phyloP scores from a whole-genome alignment of 2,888 invertebrate genomes.

The Ischnus inquisitorius region DNA sequence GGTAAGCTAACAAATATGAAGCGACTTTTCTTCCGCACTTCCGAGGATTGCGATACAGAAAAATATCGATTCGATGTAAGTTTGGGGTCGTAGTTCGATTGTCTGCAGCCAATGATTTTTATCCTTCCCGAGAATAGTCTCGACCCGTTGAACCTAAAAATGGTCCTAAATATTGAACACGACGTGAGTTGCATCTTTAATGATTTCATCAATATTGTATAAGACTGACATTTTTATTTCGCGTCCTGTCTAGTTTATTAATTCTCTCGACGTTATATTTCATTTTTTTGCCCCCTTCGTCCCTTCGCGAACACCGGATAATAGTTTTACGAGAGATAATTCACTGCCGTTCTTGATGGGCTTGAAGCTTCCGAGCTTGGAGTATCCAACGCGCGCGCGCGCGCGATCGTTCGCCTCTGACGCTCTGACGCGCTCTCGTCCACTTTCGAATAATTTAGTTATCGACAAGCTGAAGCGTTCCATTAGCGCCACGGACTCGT shows the following conservation, averaged over 20 bases:
- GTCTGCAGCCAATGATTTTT: neutral
- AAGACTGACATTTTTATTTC: neutral
- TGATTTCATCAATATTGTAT: neutral
- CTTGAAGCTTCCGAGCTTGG: slow-evolving; percentile 22
- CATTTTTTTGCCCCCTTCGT: slow-evolving; percentile 15
- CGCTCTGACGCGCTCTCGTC: slow-evolving; percentile 60
- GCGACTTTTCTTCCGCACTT: neutral
- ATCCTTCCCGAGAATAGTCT: neutral
- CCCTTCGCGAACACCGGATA: slow-evolving; percentile 59
- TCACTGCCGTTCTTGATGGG: slow-evolving; percentile 51
- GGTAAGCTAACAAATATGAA: too few species aligned
- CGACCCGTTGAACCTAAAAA: neutral
- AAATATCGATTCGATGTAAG: neutral
- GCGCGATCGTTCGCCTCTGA: slow-evolving; percentile 45
- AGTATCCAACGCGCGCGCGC: slow-evolving; percentile 5
- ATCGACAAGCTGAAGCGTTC: slow-evolving; percentile 80
- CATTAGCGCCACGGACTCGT: slow-evolving; percentile 74
- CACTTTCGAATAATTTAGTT: slow-evolving; percentile 81
- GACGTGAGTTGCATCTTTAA: neutral
- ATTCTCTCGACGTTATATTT: slow-evolving; percentile 35
- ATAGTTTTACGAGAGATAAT: slow-evolving; percentile 60
- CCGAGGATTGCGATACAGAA: neutral
- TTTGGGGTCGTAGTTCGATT: neutral
- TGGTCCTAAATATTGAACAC: neutral
- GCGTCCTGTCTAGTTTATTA: slow-evolving; percentile 27